Evolutionary conservation across 2,113 vertebrate genomes (phyloP), one percentile per base, ranked within the genome.

Genomic region (Scopus umbretta): DNA sequence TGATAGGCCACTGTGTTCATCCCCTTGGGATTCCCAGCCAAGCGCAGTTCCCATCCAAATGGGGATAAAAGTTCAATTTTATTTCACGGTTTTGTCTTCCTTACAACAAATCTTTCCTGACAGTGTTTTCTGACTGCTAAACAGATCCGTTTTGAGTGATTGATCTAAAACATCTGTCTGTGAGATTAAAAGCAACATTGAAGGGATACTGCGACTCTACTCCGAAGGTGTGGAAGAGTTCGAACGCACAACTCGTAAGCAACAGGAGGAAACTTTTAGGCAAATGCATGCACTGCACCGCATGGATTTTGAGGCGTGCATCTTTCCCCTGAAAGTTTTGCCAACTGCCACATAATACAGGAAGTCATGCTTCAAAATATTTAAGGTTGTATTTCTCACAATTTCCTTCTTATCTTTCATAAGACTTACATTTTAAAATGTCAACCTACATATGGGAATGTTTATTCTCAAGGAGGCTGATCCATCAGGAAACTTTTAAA

Each of bases 351-450:
- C 92, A 97, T 96, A 95, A 95, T 97, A 93, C 95, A 97, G 71
- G 63, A 98, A 98, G 97, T 96, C 91, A 38, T 88, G 96, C 97
- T 98, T 97, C 97, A 97, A 98, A 98, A 98, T 98, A 98, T 98
- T 98, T 97, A 98, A 98, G 97, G 95, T 98, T 98, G 97, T 91
- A 42, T 97, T 98, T 98, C 96, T 98, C 97, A 97, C 96, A 96
- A 98, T 98, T 98, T 97, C 97, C 97, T 97, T 95, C 94, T 98
- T 98, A 97, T 98, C 97, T 96, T 97, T 97, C 94, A 79, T 88
- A 95, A 98, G 95, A 93, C 96, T 98, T 97, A 97, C 89, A 81
- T 97, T 97, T 96, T 91, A 74, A 97, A 98, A 98, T 97, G 96
- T 97, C 97, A 98, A 26, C 86, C 86, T 97, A 16, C 96, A 97